Conservation (phyloP, 2,113 vertebrate genomes). For the Pteronura brasiliensis region DNA sequence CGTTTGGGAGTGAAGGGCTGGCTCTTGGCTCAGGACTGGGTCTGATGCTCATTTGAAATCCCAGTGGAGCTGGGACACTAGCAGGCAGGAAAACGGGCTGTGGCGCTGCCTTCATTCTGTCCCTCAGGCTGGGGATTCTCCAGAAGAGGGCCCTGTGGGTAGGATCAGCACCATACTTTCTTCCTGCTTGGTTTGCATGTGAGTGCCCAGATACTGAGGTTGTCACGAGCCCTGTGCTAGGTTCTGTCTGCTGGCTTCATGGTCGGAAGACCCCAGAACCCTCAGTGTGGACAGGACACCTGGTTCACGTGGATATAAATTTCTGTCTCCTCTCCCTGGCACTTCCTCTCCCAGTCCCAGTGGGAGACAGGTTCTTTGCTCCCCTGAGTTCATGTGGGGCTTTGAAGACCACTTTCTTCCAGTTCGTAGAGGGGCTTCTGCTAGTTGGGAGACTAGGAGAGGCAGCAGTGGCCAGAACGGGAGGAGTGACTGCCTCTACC, state of each 20-base stretch:
- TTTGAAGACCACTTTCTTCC: neutral
- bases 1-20: neutral
- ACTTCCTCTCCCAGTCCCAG: neutral
- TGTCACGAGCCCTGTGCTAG: neutral
- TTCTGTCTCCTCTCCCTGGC: neutral
- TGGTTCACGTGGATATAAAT: neutral
- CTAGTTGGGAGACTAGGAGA: neutral
- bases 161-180: neutral
- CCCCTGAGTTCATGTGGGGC: neutral
- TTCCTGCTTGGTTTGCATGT: neutral
- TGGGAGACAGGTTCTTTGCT: neutral
- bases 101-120: neutral
- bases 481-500: neutral
- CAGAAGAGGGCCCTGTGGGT: neutral
- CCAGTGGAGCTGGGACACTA: neutral
- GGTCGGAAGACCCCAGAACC: neutral
- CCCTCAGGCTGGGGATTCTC: neutral
- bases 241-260: neutral
- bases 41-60: neutral
- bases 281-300: neutral
- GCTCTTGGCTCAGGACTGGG: neutral
- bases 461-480: neutral
- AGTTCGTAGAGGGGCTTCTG: neutral
- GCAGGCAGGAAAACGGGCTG: neutral
- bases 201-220: neutral